Base-by-base conservation (phyloP, 1,140 invertebrate species). In the Macrobrachium rosenbergii region DNA sequence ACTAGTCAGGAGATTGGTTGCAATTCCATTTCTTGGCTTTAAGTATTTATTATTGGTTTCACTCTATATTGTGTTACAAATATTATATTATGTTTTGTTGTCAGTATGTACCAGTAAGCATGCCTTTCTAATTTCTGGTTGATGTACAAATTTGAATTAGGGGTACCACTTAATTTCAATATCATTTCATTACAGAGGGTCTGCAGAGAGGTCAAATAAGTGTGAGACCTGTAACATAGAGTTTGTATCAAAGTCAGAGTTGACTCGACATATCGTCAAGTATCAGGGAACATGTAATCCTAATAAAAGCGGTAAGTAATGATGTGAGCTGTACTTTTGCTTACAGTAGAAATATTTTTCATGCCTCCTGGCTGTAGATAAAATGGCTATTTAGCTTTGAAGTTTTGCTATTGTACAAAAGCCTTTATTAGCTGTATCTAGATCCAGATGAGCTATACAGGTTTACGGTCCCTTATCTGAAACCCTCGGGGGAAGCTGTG, bases 281-380 rank as follows among this genome's bases (percentile, higher is more conserved):
- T 89, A 88, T 72, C 89, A 89, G 72, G 89, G 89, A 23, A 89
- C 89, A 0, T 89, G 89, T 52, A 88, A 89, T 63, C 89, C 89
- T 28, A 85, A 88, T 69, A 88, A 88, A 58, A 89, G 64, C 60
- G 82, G 88, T 89, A 60, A 89, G 80, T 62, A 37, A 37, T 37
- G 28, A 1, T 37, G 28, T 37, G 28, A 37, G 8, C n/a, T 45
- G 14, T 43, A 21, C n/a, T 12, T 81, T 81, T 78, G 7, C 8
- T 23, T 28, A 23, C 7, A n/a, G 8, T 8, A 72, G 23, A 28
- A 28, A 28, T 16, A 17, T 72, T 72, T 28, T 5, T 72, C 16
- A 5, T 1, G 3, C 37, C 2, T 5, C 16, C 23, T 67, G 64
- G 7, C 28, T 2, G 3, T 37, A 37, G 28, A 37, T 37, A 37